Conservation (phyloP, 2,113 vertebrate species). For the Megalops atlanticus region DNA sequence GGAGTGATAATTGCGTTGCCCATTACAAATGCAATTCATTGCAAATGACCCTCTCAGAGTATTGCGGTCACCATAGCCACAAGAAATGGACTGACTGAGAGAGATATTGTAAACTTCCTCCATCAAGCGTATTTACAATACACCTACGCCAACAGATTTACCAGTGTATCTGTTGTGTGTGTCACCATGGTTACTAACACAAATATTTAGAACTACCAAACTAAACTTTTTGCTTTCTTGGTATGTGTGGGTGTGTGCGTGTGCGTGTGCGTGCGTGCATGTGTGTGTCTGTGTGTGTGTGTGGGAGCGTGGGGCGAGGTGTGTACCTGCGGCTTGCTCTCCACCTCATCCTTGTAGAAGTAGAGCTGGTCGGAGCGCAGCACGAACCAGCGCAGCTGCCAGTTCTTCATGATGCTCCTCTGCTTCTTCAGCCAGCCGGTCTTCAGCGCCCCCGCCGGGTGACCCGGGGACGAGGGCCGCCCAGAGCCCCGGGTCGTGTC, state of each 20-base stretch:
- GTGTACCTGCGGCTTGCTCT: constrained; percentile 93
- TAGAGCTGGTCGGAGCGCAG: constrained; percentile 79
- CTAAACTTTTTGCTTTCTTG: no score
- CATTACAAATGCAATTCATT: background rate
- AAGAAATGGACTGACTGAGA: background rate
- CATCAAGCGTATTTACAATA: background rate
- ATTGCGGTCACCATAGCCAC: background rate
- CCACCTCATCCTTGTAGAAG: constrained; percentile 93
- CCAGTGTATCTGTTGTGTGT: background rate
- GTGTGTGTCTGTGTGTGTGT: no score
- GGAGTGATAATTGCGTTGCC: no score
- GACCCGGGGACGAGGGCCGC: constrained; percentile 70
- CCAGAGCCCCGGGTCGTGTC: constrained; percentile 72
- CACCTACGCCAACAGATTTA: background rate
- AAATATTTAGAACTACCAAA: no score
- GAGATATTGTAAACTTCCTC: background rate
- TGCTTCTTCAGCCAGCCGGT: constrained; percentile 91
- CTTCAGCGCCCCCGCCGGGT: constrained; percentile 80
- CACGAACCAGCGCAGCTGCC: constrained; percentile 87
- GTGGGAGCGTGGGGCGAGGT: no score
- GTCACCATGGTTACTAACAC: no score
- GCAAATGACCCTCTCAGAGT: background rate
- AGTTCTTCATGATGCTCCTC: constrained; percentile 91
- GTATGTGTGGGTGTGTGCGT: no score
- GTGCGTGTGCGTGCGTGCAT: no score